Conservation (phyloP, 1,140 invertebrate genomes). For the Gerris buenoi region DNA sequence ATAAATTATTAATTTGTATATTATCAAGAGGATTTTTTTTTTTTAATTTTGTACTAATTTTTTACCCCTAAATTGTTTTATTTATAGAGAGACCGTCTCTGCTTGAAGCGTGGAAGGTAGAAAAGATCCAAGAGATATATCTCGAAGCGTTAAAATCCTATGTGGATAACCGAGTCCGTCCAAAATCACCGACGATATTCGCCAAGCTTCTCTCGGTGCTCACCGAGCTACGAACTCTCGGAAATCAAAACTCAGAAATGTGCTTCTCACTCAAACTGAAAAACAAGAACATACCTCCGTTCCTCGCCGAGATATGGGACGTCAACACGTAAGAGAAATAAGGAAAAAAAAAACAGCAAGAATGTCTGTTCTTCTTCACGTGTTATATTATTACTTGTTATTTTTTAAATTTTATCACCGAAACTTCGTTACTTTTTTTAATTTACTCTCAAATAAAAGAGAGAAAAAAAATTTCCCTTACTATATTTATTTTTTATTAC, state of each 20-base stretch:
- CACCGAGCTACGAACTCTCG: constrained; percentile 83
- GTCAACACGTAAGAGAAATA: constrained; percentile 36
- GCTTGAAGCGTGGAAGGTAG: constrained; percentile 76
- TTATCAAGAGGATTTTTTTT: no score
- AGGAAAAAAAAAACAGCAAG: no score
- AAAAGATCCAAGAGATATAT: constrained; percentile 92
- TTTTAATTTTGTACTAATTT: no score
- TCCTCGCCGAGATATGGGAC: constrained; percentile 92
- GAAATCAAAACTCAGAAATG: constrained; percentile 91
- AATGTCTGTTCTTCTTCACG: no score
- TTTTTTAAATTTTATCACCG: no score
- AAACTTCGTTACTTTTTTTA: no score
- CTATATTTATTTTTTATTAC: no score
- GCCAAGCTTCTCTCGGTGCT: constrained; percentile 83
- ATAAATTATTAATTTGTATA: no score
- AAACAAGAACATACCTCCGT: constrained; percentile 83
- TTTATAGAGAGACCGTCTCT: constrained; percentile 79
- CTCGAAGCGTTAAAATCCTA: constrained; percentile 81
- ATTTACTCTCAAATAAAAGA: no score
- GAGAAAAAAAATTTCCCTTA: no score
- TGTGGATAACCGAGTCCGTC: constrained; percentile 61
- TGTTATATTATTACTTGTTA: no score
- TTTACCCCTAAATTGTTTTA: no score
- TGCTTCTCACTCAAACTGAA: constrained; percentile 89
- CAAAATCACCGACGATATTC: constrained; percentile 60